Percentiles rank a stretch among this genome's conserved stretches.
These are phyloP conservation scores for Andrena fulva DNA, from an alignment of 2,888 invertebrate genomes.

Conservation along the genomic window DNA sequence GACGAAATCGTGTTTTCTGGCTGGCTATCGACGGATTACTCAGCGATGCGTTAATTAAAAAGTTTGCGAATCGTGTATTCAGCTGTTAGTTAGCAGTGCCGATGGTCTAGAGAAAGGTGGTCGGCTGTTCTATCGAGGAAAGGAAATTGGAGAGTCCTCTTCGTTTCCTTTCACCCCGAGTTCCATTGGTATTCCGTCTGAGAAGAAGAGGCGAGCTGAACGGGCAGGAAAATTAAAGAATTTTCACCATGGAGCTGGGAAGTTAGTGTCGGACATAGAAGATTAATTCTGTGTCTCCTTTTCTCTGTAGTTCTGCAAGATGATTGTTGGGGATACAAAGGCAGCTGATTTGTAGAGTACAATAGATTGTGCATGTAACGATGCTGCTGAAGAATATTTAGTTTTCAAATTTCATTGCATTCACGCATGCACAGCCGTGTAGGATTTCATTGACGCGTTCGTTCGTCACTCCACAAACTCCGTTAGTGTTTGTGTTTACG, in stretches of 20 bases:
- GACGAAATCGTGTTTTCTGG: neutral
- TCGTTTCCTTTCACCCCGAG: neutral
- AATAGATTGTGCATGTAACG: too few relatives aligned
- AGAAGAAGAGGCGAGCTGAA: neutral
- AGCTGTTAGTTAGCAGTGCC: neutral
- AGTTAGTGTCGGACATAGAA: neutral
- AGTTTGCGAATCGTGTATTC: neutral
- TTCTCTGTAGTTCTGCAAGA: too few relatives aligned
- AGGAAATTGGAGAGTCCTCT: neutral
- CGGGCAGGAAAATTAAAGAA: neutral
- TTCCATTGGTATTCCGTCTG: neutral
- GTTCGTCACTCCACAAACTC: too few relatives aligned
- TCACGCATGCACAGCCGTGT: too few relatives aligned
- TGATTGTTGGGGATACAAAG: too few relatives aligned
- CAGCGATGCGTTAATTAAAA: conserved; percentile 4
- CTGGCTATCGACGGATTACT: conserved; percentile 4
- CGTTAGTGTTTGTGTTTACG: too few relatives aligned
- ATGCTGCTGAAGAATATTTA: too few relatives aligned
- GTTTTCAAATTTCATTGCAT: too few relatives aligned
- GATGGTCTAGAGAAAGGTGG: neutral
- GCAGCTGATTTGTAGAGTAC: too few relatives aligned
- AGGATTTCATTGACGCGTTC: too few relatives aligned
- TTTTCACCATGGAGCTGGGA: neutral
- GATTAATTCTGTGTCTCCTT: neutral
- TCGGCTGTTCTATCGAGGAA: neutral